A percentile compares a stretch with the other conserved stretches of the same genome.
Evolutionary conservation across 2,113 vertebrate species (phyloP).

Genomic region (Ginglymostoma cirratum): DNA sequence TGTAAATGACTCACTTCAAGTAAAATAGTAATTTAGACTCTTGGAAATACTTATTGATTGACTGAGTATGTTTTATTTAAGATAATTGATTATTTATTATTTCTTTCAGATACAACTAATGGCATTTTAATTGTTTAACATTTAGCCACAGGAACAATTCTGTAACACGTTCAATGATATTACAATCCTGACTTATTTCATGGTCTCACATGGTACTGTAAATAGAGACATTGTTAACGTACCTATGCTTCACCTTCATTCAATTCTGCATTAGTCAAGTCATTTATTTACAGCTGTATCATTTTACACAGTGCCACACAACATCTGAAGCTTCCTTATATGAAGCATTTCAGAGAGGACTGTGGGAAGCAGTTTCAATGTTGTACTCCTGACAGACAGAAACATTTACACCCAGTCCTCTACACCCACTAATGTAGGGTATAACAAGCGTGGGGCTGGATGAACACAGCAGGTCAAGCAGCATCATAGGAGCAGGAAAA

Average conservation of each 20-base stretch:
- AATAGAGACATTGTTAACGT: neutral
- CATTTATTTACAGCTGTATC: conserved; percentile 19
- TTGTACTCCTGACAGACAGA: neutral
- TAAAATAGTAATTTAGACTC: neutral
- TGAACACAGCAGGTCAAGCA: too few species aligned
- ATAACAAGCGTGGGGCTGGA: too few species aligned
- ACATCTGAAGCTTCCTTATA: neutral
- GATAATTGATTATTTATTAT: neutral
- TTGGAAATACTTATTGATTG: neutral
- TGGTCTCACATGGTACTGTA: neutral
- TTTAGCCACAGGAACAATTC: conserved; percentile 13
- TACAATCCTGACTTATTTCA: neutral
- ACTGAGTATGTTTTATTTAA: neutral
- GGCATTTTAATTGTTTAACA: neutral
- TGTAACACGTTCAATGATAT: neutral
- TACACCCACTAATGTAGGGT: neutral
- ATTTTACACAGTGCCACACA: neutral
- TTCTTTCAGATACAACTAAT: neutral
- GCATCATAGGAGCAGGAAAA: too few species aligned
- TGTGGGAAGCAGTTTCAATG: neutral
- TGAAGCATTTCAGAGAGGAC: neutral
- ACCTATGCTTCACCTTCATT: neutral
- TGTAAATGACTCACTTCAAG: neutral
- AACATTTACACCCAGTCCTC: neutral
- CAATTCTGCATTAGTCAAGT: neutral